phyloP scores from a whole-genome alignment of 2,888 invertebrate species.

The Drosophila colorata region DNA sequence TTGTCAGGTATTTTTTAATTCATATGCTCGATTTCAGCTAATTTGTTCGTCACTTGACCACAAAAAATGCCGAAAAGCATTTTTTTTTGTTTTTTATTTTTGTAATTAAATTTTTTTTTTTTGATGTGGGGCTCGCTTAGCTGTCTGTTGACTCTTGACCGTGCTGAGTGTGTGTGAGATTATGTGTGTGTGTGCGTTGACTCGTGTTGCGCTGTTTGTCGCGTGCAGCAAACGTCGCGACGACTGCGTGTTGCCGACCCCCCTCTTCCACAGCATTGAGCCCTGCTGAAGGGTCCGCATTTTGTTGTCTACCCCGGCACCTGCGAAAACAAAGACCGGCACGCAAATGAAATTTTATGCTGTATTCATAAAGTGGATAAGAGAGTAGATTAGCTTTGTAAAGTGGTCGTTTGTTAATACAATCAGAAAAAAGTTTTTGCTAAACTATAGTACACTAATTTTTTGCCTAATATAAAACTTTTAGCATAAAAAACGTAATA shows the following conservation, averaged over 20 bases:
- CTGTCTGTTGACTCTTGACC: conserved; percentile 5
- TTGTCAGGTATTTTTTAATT: conserved; percentile 56
- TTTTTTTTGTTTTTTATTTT: conserved; percentile 18
- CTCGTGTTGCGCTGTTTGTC: conserved; percentile 12
- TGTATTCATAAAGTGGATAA: not conserved
- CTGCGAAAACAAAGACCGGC: conserved; percentile 53
- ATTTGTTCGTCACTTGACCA: conserved; percentile 76
- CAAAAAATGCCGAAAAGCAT: conserved; percentile 40
- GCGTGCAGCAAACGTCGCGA: conserved; percentile 15
- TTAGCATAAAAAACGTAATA: no score
- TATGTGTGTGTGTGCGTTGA: conserved; percentile 6
- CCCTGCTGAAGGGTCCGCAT: conserved; percentile 27
- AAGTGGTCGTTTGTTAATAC: not conserved
- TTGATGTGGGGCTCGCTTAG: conserved; percentile 32
- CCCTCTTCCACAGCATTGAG: conserved; percentile 3
- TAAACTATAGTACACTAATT: no score
- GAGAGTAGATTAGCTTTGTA: not conserved
- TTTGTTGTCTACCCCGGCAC: conserved; percentile 43
- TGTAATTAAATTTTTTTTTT: conserved; percentile 8
- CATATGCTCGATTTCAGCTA: conserved; percentile 68
- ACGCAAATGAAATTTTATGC: conserved; percentile 56
- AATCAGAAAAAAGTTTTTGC: no score
- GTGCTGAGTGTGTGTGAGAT: not conserved
- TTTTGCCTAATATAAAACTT: no score
- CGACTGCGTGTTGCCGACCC: conserved; percentile 11